Evolutionary conservation across 2,113 vertebrate genomes (phyloP), one percentile per base, ranked within the genome.

Genomic region (Callocephalon fimbriatum): DNA sequence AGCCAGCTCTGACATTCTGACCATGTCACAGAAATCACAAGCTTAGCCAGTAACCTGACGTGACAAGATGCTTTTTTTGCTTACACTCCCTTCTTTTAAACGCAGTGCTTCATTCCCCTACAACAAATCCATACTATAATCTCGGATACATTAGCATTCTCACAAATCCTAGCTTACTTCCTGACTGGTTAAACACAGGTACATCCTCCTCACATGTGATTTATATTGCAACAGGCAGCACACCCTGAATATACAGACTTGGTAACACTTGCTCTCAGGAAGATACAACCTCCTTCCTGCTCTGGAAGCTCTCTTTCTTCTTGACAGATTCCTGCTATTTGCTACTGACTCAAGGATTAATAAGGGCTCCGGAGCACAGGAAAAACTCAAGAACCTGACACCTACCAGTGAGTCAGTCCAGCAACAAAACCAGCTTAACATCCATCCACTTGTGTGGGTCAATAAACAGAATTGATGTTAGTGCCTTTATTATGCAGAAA

Each of bases 41-140:
- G 61, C 89, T 77, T 58, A 93, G 90, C 90, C 94, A 92, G 86
- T 25, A 93, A 86, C 94, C 86, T 73, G 81, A 95, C 25, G 66
- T 82, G 95, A 92, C 96, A 97, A 95, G 93, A 92, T 17, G 16
- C 22, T 88, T 84, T 84, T 86, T 86, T 80, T 88, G 72, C 87
- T 95, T 66, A 82, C 59, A 37, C 48, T 82, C 40, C 7, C 68
- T 93, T 65, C 75, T 95, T 90, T 86, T 47, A 42, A 61, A 84
- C 31, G 78, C 73, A 61, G 54, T 4, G n/a, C 50, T 47, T 53
- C 59, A 53, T 12, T 31, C 10, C n/a, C 91, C 74, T 32, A 3
- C 70, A 91, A 92, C 81, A 94, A 95, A 97, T 78, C 82, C 51
- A n/a, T 35, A 58, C 73, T 76, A 88, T 62, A 63, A 31, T 84